Evolutionary conservation across 2,888 invertebrate species (phyloP).

Genomic region (Deilephila porcellus): DNA sequence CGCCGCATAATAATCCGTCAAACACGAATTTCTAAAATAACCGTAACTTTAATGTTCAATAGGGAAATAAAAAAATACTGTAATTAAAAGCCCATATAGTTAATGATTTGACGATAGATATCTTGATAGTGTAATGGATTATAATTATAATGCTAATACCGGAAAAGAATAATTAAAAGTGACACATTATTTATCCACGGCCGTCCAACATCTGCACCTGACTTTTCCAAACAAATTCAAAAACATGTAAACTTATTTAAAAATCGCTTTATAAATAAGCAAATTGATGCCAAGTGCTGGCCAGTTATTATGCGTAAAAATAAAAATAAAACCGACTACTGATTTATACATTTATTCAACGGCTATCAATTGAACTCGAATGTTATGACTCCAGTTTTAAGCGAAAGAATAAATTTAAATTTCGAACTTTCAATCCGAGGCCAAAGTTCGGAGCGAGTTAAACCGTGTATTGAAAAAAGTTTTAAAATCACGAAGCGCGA

Average conservation of each 20-base stretch:
- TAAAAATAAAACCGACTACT: neutral
- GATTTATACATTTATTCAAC: conserved; percentile 25
- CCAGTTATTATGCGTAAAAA: neutral
- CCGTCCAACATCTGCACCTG: too few species aligned
- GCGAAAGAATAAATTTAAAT: conserved; percentile 25
- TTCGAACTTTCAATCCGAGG: conserved; percentile 10
- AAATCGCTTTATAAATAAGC: too few species aligned
- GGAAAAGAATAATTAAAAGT: neutral
- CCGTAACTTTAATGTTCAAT: neutral
- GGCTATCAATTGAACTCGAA: conserved; percentile 14
- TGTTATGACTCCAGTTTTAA: conserved; percentile 8
- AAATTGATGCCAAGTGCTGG: neutral
- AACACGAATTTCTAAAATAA: neutral
- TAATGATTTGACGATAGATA: neutral
- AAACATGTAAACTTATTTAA: neutral
- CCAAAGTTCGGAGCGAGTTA: conserved; percentile 13
- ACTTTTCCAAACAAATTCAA: neutral
- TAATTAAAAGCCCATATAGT: neutral
- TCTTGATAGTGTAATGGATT: neutral
- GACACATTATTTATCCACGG: neutral
- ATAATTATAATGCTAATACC: neutral
- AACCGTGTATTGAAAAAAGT: conserved; percentile 11
- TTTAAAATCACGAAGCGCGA: conserved; percentile 26
- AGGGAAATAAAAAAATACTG: neutral
- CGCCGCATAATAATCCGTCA: too few species aligned